Evolutionary conservation across 2,888 invertebrate genomes (phyloP).

Genomic region (Chorisops tibialis): DNA sequence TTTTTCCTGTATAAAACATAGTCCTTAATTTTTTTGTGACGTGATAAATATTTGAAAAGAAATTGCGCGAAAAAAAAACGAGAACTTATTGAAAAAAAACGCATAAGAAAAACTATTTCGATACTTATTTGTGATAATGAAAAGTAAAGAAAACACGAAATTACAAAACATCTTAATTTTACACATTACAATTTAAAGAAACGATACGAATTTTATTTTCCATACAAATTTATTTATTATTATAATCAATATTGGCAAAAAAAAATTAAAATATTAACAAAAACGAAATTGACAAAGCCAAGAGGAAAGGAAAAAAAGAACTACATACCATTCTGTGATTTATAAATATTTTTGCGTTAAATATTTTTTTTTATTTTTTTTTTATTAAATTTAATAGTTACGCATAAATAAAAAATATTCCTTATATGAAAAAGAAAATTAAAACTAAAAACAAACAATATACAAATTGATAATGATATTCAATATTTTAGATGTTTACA

Average conservation of each 20-base stretch:
- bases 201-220: constrained; percentile 3
- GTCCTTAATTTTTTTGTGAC: background rate
- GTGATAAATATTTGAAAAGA: constrained; percentile 14
- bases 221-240: background rate
- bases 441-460: too few species aligned
- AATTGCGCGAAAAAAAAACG: constrained; percentile 5
- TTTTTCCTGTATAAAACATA: background rate
- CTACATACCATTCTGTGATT: constrained; percentile 36
- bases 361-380: constrained; percentile 6
- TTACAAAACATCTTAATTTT: background rate
- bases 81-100: background rate
- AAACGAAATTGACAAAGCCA: constrained; percentile 12
- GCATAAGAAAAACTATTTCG: constrained; percentile 10
- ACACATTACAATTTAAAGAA: background rate
- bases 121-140: constrained; percentile 15
- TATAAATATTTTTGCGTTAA: constrained; percentile 27
- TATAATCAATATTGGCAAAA: background rate
- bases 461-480: too few species aligned
- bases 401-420: too few species aligned
- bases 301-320: constrained; percentile 26
- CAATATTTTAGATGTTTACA: too few species aligned
- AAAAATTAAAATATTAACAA: constrained; percentile 1
- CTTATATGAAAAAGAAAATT: too few species aligned
- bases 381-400: background rate
- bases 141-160: constrained; percentile 1